A percentile compares a stretch with the other conserved stretches of the same genome.
Evolutionary conservation across 1,140 invertebrate species (phyloP).

Genomic region (Camponotus floridanus): DNA sequence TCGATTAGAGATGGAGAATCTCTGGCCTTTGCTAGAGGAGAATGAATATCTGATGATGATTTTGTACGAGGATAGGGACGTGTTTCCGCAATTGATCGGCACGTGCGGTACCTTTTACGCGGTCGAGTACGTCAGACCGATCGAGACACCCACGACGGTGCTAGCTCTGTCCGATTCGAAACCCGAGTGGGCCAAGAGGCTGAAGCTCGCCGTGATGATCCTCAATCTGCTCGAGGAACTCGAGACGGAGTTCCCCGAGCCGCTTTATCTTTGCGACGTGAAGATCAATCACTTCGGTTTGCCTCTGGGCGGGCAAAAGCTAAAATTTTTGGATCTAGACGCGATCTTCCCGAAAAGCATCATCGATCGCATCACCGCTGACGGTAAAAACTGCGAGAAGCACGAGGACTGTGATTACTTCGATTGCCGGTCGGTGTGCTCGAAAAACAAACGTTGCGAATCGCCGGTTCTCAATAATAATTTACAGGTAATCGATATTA

Average conservation of each 20-base stretch:
- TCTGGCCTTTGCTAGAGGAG: constrained; percentile 89
- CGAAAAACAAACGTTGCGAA: constrained; percentile 85
- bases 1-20: constrained; percentile 88
- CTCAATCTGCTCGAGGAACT: constrained; percentile 88
- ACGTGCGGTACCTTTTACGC: constrained; percentile 89
- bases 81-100: constrained; percentile 89
- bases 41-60: constrained; percentile 89
- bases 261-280: constrained; percentile 89
- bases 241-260: constrained; percentile 87
- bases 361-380: constrained; percentile 82
- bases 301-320: constrained; percentile 84
- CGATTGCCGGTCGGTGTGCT: constrained; percentile 88
- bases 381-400: constrained; percentile 84
- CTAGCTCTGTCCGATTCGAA: constrained; percentile 78
- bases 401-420: constrained; percentile 89
- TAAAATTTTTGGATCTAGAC: constrained; percentile 89
- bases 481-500: constrained; percentile 85
- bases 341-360: constrained; percentile 86
- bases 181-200: constrained; percentile 80
- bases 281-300: constrained; percentile 90
- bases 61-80: constrained; percentile 87
- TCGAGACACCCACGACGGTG: constrained; percentile 79
- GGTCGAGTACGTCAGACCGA: constrained; percentile 88
- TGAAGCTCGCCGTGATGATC: constrained; percentile 88
- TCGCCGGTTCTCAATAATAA: constrained; percentile 88